Base-by-base conservation (phyloP, 2,113 vertebrate genomes). In the Centropus unirufus region DNA sequence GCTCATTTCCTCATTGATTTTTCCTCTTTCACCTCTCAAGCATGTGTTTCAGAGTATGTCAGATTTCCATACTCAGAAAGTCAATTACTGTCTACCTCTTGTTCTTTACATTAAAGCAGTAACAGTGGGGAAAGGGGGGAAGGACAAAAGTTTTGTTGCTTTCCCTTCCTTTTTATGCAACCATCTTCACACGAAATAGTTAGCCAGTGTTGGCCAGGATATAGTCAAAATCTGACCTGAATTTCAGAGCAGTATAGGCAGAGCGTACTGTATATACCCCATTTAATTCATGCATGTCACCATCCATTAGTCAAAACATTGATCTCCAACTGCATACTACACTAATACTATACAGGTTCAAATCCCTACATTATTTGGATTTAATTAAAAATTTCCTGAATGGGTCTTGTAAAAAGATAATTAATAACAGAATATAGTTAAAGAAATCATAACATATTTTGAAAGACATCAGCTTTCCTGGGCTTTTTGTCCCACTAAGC, bases 1-100 rank as follows among this genome's bases (percentile, higher is more conserved):
- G 36, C 74, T 82, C 21, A 49, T 83, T 95, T 94, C 79, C 36
- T 47, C 70, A 81, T 81, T 93, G 90, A 90, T 88, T 93, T 90
- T 94, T 67, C 57, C 68, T 93, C 52, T 63, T 79, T 36, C 59
- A 39, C n/a, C 27, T 90, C 69, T 74, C 58, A 40, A 87, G 68
- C 46, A 81, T 66, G 44, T 36, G 36, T 23, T 84, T 73, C 8
- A 1, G 62, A 79, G 32, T 32, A 52, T 23, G 32, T 10, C 88
- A 27, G 19, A 47, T 66, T 84, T 70, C 87, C 22, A 8, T 18
- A 14, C 59, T 61, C 66, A 39, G 30, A 52, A 93, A 93, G 69
- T 16, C 57, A 69, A 66, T 79, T 79, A 62, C 58, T 34, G 49
- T n/a, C 32, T 55, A 47, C 44, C 87, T 52, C 40, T 87, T 89